These are phyloP conservation scores for Leucoma salicis DNA, from an alignment of 2,888 invertebrate species.

Conservation along the genomic window DNA sequence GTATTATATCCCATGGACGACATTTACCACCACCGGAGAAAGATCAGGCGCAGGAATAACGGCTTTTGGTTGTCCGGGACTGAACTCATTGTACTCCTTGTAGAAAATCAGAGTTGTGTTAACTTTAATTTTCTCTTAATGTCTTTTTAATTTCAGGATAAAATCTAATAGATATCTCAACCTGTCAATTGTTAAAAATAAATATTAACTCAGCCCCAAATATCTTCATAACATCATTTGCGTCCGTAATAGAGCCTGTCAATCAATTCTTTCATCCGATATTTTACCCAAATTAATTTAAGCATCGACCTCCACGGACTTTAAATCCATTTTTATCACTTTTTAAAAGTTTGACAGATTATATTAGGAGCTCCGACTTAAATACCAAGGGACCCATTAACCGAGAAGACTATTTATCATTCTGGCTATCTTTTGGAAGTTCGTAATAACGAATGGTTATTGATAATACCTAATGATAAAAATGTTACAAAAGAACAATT, in stretches of 20 bases:
- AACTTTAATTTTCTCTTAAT: no score
- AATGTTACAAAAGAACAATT: not conserved
- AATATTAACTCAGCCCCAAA: no score
- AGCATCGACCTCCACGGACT: not conserved
- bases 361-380: conserved; percentile 9
- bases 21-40: no score
- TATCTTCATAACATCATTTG: not conserved
- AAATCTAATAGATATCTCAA: no score
- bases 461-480: not conserved
- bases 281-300: not conserved
- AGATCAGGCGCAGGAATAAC: no score
- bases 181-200: no score
- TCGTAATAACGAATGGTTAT: conserved; percentile 2
- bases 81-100: no score
- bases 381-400: conserved; percentile 1
- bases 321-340: conserved; percentile 1
- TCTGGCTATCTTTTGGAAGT: conserved; percentile 3
- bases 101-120: no score
- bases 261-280: not conserved
- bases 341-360: conserved; percentile 13
- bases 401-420: conserved; percentile 7
- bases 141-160: no score
- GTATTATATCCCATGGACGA: no score
- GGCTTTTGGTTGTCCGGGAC: no score
- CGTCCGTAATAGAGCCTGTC: not conserved